Conservation (phyloP, 2,113 vertebrate species). For the Callocephalon fimbriatum region DNA sequence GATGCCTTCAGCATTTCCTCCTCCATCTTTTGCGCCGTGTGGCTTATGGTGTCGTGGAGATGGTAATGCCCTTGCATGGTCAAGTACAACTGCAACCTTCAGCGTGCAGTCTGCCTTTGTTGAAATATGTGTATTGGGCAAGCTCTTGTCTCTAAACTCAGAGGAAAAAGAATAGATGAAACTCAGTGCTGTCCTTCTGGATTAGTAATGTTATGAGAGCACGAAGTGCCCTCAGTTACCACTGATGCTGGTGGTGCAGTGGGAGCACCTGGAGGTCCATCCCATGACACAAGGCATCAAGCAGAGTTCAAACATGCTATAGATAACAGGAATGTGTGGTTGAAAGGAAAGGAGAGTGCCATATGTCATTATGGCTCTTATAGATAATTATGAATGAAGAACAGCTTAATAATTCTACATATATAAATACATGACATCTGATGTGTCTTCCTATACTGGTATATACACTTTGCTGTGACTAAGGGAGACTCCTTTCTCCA, state of each 20-base stretch:
- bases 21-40: rapidly evolving
- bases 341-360: not conserved
- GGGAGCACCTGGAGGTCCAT: not conserved
- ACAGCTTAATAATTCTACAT: not conserved
- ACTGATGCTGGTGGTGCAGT: not conserved
- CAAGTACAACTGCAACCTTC: not conserved
- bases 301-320: not conserved
- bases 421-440: not conserved
- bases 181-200: not conserved
- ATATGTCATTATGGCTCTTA: not conserved
- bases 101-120: not conserved
- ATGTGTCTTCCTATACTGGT: rapidly evolving
- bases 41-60: rapidly evolving
- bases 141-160: not conserved
- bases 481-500: not conserved
- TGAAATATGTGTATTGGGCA: not conserved
- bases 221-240: not conserved
- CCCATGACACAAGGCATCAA: not conserved
- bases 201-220: not conserved
- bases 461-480: not conserved
- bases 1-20: not conserved
- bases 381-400: not conserved
- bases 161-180: not conserved
- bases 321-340: not conserved
- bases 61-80: not conserved